These are phyloP conservation scores for Corella eumyota DNA, from an alignment of 23 tunicate genomes.

Conservation along the genomic window DNA sequence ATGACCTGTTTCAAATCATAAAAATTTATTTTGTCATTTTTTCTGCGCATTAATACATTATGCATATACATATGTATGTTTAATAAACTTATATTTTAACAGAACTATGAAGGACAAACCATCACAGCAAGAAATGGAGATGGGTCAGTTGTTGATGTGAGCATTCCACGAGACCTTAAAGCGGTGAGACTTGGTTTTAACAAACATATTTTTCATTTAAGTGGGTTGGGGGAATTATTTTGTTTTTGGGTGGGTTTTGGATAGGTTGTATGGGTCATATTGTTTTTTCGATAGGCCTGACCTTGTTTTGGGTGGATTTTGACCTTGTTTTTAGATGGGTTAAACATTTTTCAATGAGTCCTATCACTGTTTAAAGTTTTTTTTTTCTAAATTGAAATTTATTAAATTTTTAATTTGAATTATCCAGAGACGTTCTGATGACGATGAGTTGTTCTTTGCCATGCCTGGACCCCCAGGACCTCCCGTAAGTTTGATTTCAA, in stretches of 20 bases:
- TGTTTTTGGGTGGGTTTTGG: background rate
- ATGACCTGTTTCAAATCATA: no score
- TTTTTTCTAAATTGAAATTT: background rate
- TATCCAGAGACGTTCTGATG: constrained; percentile 20
- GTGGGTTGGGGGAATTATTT: background rate
- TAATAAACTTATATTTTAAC: no score
- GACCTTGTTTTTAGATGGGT: no score
- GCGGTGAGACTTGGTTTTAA: constrained; percentile 17
- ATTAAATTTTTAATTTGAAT: background rate
- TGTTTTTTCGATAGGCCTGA: background rate
- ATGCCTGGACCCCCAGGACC: constrained; percentile 64
- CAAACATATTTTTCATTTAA: no score
- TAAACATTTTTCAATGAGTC: no score
- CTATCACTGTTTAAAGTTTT: no score
- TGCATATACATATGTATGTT: no score
- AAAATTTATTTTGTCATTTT: no score
- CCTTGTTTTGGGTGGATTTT: background rate
- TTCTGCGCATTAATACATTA: no score
- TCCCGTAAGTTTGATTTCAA: constrained; percentile 11
- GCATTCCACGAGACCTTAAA: constrained; percentile 28
- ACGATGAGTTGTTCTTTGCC: constrained; percentile 18
- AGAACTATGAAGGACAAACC: constrained; percentile 76
- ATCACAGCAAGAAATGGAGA: constrained; percentile 60
- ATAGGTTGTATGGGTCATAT: background rate
- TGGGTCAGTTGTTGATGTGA: constrained; percentile 35